Conservation (phyloP, 1,140 invertebrate species). For the Probaryconus sp. region DNA sequence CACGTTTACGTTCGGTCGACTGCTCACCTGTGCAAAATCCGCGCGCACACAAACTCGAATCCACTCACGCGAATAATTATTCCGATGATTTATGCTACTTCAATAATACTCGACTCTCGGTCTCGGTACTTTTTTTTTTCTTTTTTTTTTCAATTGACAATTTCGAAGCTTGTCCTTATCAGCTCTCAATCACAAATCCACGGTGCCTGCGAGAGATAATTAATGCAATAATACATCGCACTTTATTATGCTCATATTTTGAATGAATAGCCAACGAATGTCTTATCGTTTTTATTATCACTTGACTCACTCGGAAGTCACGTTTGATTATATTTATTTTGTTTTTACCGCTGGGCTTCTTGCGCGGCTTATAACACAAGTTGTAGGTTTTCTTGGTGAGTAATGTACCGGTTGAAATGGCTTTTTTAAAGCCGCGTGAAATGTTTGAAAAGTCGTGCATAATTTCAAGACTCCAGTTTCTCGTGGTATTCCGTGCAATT, state of each 20-base stretch:
- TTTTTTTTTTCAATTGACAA: slow-evolving; percentile 3
- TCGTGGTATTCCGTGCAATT: too few species aligned
- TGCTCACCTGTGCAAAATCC: slow-evolving; percentile 36
- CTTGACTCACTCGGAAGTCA: slow-evolving; percentile 1
- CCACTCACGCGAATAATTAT: slow-evolving; percentile 24
- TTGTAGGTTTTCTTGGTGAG: too few species aligned
- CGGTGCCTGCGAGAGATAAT: background rate
- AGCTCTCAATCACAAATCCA: background rate
- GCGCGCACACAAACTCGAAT: slow-evolving; percentile 2
- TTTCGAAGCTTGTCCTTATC: background rate
- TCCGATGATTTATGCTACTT: slow-evolving; percentile 3
- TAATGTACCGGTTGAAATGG: too few species aligned
- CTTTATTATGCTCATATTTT: slow-evolving; percentile 9
- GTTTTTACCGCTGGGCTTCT: too few species aligned
- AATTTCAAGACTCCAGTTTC: too few species aligned
- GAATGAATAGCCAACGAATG: slow-evolving; percentile 14
- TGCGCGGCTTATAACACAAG: too few species aligned
- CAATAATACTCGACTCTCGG: background rate
- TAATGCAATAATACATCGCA: slow-evolving; percentile 1
- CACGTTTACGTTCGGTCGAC: slow-evolving; percentile 36
- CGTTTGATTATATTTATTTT: too few species aligned
- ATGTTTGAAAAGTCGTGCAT: too few species aligned
- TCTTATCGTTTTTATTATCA: slow-evolving; percentile 9
- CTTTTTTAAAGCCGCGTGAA: too few species aligned
- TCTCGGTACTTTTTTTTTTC: background rate